Percentiles rank a stretch among this genome's conserved stretches.
These are phyloP conservation scores for Sclerodermus sp. DNA, from an alignment of 2,888 invertebrate genomes.

Conservation along the genomic window DNA sequence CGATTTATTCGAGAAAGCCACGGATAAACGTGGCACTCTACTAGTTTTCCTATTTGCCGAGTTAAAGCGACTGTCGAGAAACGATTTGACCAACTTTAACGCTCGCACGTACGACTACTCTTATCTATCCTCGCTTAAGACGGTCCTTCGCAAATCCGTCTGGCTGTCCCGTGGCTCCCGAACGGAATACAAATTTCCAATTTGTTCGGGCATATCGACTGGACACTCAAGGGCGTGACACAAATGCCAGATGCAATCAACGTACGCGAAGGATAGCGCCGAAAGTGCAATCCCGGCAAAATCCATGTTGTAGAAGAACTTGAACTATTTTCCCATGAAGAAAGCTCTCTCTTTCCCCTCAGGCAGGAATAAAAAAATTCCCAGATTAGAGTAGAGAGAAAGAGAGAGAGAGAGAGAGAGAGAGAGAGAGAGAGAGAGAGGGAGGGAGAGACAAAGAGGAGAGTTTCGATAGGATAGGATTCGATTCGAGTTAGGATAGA, in stretches of 20 bases:
- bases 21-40: too few relatives aligned
- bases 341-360: too few relatives aligned
- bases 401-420: too few relatives aligned
- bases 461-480: too few relatives aligned
- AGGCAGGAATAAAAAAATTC: too few relatives aligned
- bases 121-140: slow-evolving; percentile 31
- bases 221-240: slow-evolving; percentile 57
- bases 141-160: slow-evolving; percentile 56
- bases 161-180: slow-evolving; percentile 43
- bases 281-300: slow-evolving; percentile 30
- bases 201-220: slow-evolving; percentile 56
- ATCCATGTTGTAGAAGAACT: slow-evolving; percentile 15
- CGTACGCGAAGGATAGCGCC: slow-evolving; percentile 23
- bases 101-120: slow-evolving; percentile 23
- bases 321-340: too few relatives aligned
- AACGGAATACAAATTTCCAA: slow-evolving; percentile 54
- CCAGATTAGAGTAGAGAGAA: too few relatives aligned
- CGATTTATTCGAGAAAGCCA: too few relatives aligned
- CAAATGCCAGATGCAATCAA: slow-evolving; percentile 58
- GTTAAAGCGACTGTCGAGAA: slow-evolving; percentile 45
- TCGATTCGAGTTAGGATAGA: too few relatives aligned
- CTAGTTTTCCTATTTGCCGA: too few relatives aligned
- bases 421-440: too few relatives aligned
- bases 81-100: slow-evolving; percentile 54
- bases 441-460: too few relatives aligned